Evolutionary conservation across 2,797 vertebrate species (phyloP).

Genomic region (Yasuhikotakia modesta): DNA sequence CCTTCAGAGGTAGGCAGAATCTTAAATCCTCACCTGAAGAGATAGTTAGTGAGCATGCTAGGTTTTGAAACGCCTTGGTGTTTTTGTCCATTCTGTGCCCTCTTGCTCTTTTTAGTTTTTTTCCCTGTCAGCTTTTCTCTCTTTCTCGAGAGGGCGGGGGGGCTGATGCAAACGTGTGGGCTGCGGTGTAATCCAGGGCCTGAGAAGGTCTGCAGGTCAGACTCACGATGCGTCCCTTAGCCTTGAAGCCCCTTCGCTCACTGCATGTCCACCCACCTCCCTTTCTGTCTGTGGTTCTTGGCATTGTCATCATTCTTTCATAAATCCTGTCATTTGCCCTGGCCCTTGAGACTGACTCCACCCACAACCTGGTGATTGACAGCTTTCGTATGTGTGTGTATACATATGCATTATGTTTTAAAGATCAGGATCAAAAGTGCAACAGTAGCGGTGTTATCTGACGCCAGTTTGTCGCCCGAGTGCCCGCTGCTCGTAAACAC

Average conservation of each 20-base stretch:
- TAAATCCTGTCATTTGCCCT: slow-evolving; percentile 45
- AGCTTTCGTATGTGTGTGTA: not conserved
- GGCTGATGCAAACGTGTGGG: slow-evolving; percentile 50
- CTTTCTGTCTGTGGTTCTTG: slow-evolving; percentile 23
- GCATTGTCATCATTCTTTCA: slow-evolving; percentile 47
- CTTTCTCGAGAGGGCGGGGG: slow-evolving; percentile 29
- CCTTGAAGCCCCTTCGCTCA: slow-evolving; percentile 24
- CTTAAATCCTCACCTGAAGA: slow-evolving; percentile 5
- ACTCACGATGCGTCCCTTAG: slow-evolving; percentile 26
- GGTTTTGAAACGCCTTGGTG: not conserved
- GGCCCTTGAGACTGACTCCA: slow-evolving; percentile 42
- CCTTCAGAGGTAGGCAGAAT: not conserved
- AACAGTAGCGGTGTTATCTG: slow-evolving; percentile 29
- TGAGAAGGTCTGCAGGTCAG: slow-evolving; percentile 44
- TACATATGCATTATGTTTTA: slow-evolving; percentile 39
- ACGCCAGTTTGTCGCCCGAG: slow-evolving; percentile 9
- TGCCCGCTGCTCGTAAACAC: slow-evolving; percentile 37
- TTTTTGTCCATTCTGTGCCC: slow-evolving; percentile 30
- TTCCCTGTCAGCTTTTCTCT: slow-evolving; percentile 28
- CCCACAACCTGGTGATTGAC: slow-evolving; percentile 23
- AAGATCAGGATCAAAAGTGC: slow-evolving; percentile 32
- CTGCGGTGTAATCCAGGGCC: slow-evolving; percentile 42
- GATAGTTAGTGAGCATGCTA: not conserved
- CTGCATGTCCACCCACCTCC: not conserved
- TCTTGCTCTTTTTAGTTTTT: slow-evolving; percentile 16